A percentile compares a stretch with the other conserved stretches of the same genome.
Conservation (phyloP, 1,140 invertebrate genomes). For the Lordiphosa mommai region DNA sequence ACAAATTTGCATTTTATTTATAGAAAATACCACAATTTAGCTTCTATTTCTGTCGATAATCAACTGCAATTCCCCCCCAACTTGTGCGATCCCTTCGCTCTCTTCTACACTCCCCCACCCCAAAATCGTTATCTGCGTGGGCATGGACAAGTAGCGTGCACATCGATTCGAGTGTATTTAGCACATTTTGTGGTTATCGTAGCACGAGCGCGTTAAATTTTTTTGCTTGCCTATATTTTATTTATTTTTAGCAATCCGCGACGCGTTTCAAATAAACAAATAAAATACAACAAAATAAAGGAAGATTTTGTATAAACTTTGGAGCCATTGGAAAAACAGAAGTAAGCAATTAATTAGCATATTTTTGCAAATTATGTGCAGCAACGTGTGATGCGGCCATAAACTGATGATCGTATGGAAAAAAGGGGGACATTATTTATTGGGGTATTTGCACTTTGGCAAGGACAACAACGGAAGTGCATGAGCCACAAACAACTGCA, state of each 20-base stretch:
- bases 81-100: background rate
- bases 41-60: too few relatives aligned
- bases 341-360: slow-evolving; percentile 51
- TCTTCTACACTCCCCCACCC: background rate
- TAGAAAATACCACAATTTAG: too few relatives aligned
- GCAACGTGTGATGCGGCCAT: slow-evolving; percentile 34
- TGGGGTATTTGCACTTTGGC: slow-evolving; percentile 62
- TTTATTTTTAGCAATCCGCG: slow-evolving; percentile 59
- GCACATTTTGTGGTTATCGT: slow-evolving; percentile 55
- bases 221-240: slow-evolving; percentile 41
- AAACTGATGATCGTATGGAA: slow-evolving; percentile 33
- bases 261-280: slow-evolving; percentile 51
- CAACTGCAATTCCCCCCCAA: too few relatives aligned
- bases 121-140: slow-evolving; percentile 10
- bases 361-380: slow-evolving; percentile 63
- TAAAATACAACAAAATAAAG: background rate
- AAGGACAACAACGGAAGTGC: slow-evolving; percentile 62
- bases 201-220: slow-evolving; percentile 49
- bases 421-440: slow-evolving; percentile 16
- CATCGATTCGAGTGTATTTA: slow-evolving; percentile 37
- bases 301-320: background rate
- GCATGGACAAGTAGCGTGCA: slow-evolving; percentile 40
- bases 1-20: too few relatives aligned
- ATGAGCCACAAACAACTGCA: slow-evolving; percentile 21
- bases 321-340: background rate